A percentile compares a stretch with the other conserved stretches of the same genome.
Evolutionary conservation across 2,888 invertebrate genomes (phyloP).

Genomic region (Incurvaria masculella): DNA sequence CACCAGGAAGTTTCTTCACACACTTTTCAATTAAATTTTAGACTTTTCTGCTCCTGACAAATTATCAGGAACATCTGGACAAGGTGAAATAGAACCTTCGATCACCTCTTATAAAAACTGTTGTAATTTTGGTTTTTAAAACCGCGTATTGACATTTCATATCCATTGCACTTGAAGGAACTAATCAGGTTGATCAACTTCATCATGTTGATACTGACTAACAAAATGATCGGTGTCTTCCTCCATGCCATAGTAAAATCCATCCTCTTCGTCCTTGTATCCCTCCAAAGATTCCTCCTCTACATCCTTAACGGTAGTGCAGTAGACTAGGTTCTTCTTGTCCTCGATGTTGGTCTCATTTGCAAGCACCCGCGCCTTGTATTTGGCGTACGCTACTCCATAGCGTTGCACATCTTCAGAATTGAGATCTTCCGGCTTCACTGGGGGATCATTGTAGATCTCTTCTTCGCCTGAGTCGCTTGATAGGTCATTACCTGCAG

Average conservation of each 20-base stretch:
- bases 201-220: constrained; percentile 29
- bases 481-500: constrained; percentile 43
- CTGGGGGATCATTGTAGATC: constrained; percentile 35
- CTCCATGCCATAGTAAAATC: constrained; percentile 46
- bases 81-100: no score
- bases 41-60: no score
- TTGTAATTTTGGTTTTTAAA: no score
- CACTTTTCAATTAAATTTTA: no score
- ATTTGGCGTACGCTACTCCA: constrained; percentile 65
- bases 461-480: constrained; percentile 46
- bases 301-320: constrained; percentile 21
- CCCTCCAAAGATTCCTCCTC: constrained; percentile 10
- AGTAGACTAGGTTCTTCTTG: constrained; percentile 27
- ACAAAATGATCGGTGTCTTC: constrained; percentile 34
- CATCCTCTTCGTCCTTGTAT: constrained; percentile 39
- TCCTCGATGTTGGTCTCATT: constrained; percentile 24
- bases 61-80: no score
- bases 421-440: constrained; percentile 23
- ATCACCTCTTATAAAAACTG: no score
- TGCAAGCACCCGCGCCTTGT: constrained; percentile 52
- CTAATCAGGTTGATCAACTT: neutral
- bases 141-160: no score
- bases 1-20: no score
- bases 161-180: no score
- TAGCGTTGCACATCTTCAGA: constrained; percentile 57